These are phyloP conservation scores for Rhyzopertha dominica DNA, from an alignment of 1,140 invertebrate species.

Conservation along the genomic window DNA sequence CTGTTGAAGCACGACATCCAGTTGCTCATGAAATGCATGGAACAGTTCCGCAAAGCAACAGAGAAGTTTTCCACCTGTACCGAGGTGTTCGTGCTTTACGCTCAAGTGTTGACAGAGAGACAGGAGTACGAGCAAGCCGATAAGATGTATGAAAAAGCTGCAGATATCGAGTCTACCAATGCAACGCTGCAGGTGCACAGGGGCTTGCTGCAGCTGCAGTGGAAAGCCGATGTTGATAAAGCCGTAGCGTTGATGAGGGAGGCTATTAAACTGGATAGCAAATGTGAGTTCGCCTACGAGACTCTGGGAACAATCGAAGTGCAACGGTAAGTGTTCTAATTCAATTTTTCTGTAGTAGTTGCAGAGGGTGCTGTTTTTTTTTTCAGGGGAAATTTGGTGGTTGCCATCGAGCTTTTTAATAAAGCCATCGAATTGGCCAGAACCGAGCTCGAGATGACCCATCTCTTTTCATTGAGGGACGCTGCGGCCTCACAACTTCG, in stretches of 20 bases:
- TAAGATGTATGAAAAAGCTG: constrained; percentile 71
- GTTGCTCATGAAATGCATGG: constrained; percentile 57
- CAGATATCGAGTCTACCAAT: constrained; percentile 79
- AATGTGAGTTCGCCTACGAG: constrained; percentile 93
- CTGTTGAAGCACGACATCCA: constrained; percentile 50
- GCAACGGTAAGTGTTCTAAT: constrained; percentile 79
- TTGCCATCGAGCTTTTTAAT: constrained; percentile 80
- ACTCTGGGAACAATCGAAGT: constrained; percentile 91
- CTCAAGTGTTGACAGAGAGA: constrained; percentile 77
- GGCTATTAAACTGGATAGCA: constrained; percentile 82
- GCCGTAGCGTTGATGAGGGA: constrained; percentile 73
- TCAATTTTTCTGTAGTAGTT: no score
- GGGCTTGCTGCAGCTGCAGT: constrained; percentile 77
- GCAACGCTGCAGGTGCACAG: constrained; percentile 82
- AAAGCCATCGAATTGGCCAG: constrained; percentile 83
- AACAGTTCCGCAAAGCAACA: constrained; percentile 68
- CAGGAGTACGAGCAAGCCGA: constrained; percentile 79
- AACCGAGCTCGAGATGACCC: constrained; percentile 79
- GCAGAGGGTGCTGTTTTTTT: constrained; percentile 19
- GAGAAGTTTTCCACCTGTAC: constrained; percentile 76
- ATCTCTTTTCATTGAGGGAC: constrained; percentile 79
- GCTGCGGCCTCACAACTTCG: constrained; percentile 81
- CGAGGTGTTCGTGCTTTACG: constrained; percentile 79
- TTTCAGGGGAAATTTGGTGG: constrained; percentile 74
- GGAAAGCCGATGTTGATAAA: constrained; percentile 74